Base-by-base conservation (phyloP, 2,797 vertebrate species). In the Pangasius sanitwongsei region DNA sequence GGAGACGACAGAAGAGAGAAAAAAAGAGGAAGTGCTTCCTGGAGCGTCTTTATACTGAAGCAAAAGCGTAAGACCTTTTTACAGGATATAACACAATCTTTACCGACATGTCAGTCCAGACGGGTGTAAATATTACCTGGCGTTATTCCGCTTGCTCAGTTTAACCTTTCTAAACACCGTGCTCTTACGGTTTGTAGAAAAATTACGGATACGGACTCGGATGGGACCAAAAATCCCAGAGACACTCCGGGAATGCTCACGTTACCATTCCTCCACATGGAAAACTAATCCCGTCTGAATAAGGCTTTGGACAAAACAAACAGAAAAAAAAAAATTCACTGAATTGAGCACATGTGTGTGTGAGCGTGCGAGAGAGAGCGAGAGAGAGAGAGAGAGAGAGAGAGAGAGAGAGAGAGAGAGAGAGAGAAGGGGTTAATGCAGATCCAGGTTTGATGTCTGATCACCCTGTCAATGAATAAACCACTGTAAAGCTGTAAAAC, bases 401-500 rank as follows among this genome's bases (percentile, higher is more conserved):
- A 50, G 50, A 50, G 50, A 53, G 50, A 16, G 16, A 57, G 59
- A 23, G 20, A n/a, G 72, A 12, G 74, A 28, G 23, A 6, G 74
- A n/a, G 37, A 7, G 18, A 7, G 8, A 25, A 41, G 34, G 37
- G 57, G 37, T 83, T 44, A 65, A 61, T 83, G 61, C 82, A 50
- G 82, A 84, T 84, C 41, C 41, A 84, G 8, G 25, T 20, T 48
- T 16, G 28, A 84, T 67, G 25, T 31, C 41, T n/a, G 82, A 84
- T 84, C 82, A 83, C n/a, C 25, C 37, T 6, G 6, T 44, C 25
- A n/a, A 15, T n/a, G 25, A 48, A 65, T 83, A 65, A 65, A 23
- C 80, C 57, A 61, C 13, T n/a, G n/a, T 65, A 67, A 67, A 84
- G 13, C 98, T 99, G 90, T 1, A 69, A 61, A 48, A 63, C 37